Evolutionary conservation across 2,888 invertebrate species (phyloP), one percentile per base, ranked within the genome.

Genomic region (Sinopyrophorus schimmeli): DNA sequence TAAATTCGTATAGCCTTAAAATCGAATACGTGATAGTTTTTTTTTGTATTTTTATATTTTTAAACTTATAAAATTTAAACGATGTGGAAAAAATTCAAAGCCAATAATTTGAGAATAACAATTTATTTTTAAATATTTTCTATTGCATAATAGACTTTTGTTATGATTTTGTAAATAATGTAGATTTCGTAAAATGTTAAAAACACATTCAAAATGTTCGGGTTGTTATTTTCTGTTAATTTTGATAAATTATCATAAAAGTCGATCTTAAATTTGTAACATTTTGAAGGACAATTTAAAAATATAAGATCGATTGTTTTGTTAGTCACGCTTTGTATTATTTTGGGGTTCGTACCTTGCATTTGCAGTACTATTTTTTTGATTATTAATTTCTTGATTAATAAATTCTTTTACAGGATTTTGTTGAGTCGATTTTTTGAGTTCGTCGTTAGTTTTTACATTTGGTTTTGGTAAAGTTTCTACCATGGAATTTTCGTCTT

Each of bases 361-460:
- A 15, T 9, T 16, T 21, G 21, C 46, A 39, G 43, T 31, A 39
- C 16, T 40, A 20, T 42, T 51, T 47, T 47, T 42, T 50, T 46
- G 41, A 23, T 26, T 40, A 21, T 30, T 11, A 34, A 47, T 46
- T 53, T 55, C 55, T 51, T 47, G 54, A 15, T 26, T 54, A 43
- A 55, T 12, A 51, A 55, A 55, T 24, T 55, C 51, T 21, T 54
- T 55, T 30, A 47, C 43, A 35, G 54, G 37, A 43, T 55, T 48
- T 49, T 46, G 40, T 17, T 42, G 42, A 12, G 17, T 26, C 10
- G 18, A 16, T 21, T 34, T 51, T 38, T 23, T 47, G 4, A 12
- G 24, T 6, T 43, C 51, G 14, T 47, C 41, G 6, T 12, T 23
- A 24, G 11, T 23, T 28, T 23, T 26, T 10, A 9, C 17, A 12